Evolutionary conservation across 2,888 invertebrate species (phyloP).

Genomic region (Sminthurides aquaticus): DNA sequence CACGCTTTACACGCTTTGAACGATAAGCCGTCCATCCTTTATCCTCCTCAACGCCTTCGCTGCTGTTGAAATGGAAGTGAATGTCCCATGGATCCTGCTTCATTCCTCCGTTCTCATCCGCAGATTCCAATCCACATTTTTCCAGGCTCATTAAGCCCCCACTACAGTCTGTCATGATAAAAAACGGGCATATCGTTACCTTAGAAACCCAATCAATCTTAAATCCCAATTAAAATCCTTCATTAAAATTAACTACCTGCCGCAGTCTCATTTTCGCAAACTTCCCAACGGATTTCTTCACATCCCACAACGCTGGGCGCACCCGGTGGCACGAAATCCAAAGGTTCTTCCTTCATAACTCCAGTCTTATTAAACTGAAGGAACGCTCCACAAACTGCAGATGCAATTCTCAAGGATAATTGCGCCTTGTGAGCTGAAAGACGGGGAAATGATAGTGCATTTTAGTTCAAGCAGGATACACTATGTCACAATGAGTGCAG

Average conservation of each 20-base stretch:
- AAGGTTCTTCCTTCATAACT: not conserved
- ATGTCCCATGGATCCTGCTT: not conserved
- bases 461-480: too few relatives aligned
- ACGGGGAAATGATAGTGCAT: too few relatives aligned
- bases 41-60: not conserved
- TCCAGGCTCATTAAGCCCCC: too few relatives aligned
- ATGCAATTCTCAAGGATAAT: not conserved
- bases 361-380: not conserved
- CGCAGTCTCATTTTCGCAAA: not conserved
- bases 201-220: too few relatives aligned
- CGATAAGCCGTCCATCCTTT: too few relatives aligned
- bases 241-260: too few relatives aligned
- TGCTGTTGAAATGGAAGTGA: not conserved
- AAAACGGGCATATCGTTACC: not conserved
- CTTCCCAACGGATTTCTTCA: not conserved
- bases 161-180: not conserved
- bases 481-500: too few relatives aligned
- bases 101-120: too few relatives aligned
- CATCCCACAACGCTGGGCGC: not conserved
- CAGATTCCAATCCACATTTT: too few relatives aligned
- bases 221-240: too few relatives aligned
- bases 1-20: not conserved
- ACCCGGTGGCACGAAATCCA: not conserved
- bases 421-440: not conserved
- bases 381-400: not conserved